A percentile compares a stretch with the other conserved stretches of the same genome.
phyloP scores from a whole-genome alignment of 2,888 invertebrate genomes.

The Xestia xanthographa region DNA sequence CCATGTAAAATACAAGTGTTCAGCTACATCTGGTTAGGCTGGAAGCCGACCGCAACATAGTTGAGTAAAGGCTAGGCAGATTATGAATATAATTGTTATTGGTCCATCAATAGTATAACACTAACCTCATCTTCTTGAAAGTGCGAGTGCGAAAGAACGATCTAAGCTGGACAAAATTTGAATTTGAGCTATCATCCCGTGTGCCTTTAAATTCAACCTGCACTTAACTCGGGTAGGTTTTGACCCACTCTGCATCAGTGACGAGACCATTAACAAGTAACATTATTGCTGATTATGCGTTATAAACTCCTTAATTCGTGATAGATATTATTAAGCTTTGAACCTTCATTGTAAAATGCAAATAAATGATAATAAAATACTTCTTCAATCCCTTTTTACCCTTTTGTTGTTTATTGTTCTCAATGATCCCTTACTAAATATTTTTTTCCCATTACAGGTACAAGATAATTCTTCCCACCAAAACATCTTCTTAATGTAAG shows the following conservation, averaged over 20 bases:
- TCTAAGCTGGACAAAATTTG: no score
- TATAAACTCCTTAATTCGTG: neutral
- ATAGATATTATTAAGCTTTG: neutral
- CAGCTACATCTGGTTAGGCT: no score
- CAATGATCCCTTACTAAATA: neutral
- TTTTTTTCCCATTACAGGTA: conserved; percentile 35
- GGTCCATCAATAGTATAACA: no score
- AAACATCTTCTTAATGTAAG: conserved; percentile 28
- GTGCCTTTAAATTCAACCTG: neutral
- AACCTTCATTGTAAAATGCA: neutral
- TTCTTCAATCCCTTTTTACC: neutral
- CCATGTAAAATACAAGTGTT: no score
- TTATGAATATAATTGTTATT: no score
- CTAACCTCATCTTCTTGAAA: no score
- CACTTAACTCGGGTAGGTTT: neutral
- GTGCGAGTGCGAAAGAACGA: no score
- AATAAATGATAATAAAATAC: neutral
- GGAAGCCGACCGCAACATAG: no score
- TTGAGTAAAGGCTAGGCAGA: no score
- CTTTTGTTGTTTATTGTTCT: neutral
- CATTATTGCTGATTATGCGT: neutral
- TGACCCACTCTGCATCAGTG: neutral
- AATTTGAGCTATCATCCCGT: no score
- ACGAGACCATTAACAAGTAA: neutral
- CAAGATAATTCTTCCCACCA: neutral